Percentiles rank a stretch among this genome's conserved stretches.
These are phyloP conservation scores for Drosophila leonis DNA, from an alignment of 2,888 invertebrate species.

Conservation along the genomic window DNA sequence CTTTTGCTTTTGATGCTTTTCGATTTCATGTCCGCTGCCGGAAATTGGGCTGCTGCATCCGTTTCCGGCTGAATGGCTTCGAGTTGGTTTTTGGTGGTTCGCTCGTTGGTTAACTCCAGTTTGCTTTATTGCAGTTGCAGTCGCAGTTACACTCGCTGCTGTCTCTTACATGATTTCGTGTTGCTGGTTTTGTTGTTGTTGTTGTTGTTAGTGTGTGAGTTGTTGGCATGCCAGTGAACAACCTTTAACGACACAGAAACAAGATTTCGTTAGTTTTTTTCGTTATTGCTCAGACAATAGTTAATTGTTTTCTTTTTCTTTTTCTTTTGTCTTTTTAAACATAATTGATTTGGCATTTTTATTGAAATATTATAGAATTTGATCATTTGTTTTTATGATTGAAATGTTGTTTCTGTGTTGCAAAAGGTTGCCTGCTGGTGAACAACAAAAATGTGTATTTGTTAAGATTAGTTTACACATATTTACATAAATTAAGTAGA, in stretches of 20 bases:
- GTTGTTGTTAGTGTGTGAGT: conserved; percentile 67
- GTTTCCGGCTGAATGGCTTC: conserved; percentile 45
- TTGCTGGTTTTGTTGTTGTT: conserved; percentile 55
- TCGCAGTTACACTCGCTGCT: conserved; percentile 31
- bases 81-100: conserved; percentile 42
- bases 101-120: conserved; percentile 30
- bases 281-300: conserved; percentile 31
- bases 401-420: conserved; percentile 86
- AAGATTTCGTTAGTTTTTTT: conserved; percentile 85
- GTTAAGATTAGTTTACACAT: conserved; percentile 60
- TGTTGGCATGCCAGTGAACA: conserved; percentile 85
- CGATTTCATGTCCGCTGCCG: conserved; percentile 57
- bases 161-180: conserved; percentile 57
- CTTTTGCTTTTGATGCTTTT: conserved; percentile 26
- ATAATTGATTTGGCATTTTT: conserved; percentile 17
- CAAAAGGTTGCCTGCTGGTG: conserved; percentile 84
- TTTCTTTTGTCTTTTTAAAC: conserved; percentile 22
- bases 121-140: conserved; percentile 27
- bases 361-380: conserved; percentile 36
- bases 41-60: conserved; percentile 63
- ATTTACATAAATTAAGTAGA: conserved; percentile 41
- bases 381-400: conserved; percentile 84
- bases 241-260: conserved; percentile 88
- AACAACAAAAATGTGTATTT: conserved; percentile 67
- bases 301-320: conserved; percentile 27